These are phyloP conservation scores for zebrafish (Danio rerio) DNA, from an alignment of 2,113 vertebrate genomes.

Conservation along the genomic window DNA sequence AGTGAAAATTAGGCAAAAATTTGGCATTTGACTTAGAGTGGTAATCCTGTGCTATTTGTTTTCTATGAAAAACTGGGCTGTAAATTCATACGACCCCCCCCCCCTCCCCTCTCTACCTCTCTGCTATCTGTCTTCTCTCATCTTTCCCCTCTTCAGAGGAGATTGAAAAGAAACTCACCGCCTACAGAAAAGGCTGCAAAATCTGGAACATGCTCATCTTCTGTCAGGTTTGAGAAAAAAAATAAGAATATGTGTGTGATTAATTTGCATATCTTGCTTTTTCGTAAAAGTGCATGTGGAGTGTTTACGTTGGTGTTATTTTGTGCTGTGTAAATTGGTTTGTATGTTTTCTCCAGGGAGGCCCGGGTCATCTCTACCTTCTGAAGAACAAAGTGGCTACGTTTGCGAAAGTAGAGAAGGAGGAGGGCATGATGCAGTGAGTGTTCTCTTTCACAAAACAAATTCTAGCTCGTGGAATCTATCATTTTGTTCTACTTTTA, in stretches of 20 bases:
- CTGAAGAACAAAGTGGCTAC: conserved; percentile 98
- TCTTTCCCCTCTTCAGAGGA: conserved; percentile 80
- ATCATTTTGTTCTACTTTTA: neutral
- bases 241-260: neutral
- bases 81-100: conserved; percentile 7
- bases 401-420: conserved; percentile 97
- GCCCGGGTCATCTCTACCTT: conserved; percentile 93
- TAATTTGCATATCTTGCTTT: neutral
- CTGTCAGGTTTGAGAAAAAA: conserved; percentile 84
- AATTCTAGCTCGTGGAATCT: neutral
- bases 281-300: conserved; percentile 8
- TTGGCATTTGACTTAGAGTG: no score
- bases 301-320: neutral
- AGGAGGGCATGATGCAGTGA: conserved; percentile 97
- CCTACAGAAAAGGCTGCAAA: conserved; percentile 93
- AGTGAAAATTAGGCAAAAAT: no score
- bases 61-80: conserved; percentile 33
- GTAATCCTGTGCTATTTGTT: conserved; percentile 2
- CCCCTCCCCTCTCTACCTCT: conserved; percentile 4
- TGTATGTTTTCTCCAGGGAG: conserved; percentile 79
- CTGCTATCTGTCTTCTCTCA: conserved; percentile 25
- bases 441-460: conserved; percentile 54
- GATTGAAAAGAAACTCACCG: conserved; percentile 93
- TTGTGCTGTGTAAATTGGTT: neutral
- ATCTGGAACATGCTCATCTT: conserved; percentile 99